Conservation (phyloP, 2,797 vertebrate species). For the Cynodonichthys magdalenae region DNA sequence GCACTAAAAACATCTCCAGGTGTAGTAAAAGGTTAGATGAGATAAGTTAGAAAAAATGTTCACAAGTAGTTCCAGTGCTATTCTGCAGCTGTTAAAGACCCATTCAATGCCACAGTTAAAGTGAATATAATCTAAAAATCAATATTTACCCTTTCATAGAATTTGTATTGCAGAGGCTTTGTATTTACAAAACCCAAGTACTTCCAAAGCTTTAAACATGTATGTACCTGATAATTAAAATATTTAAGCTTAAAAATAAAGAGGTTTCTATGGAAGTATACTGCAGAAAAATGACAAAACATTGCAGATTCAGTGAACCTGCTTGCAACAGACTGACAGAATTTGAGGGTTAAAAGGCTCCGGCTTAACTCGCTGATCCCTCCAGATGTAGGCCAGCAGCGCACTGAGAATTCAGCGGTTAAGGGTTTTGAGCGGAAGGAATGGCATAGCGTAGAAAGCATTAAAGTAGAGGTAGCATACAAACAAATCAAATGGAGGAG, state of each 20-base stretch:
- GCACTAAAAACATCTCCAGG: neutral
- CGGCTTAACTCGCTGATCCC: constrained; percentile 76
- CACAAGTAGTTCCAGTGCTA: neutral
- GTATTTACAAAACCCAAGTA: neutral
- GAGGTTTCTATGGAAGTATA: neutral
- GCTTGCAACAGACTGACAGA: constrained; percentile 70
- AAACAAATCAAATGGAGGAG: constrained; percentile 55
- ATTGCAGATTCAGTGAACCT: constrained; percentile 68
- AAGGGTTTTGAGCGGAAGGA: constrained; percentile 20
- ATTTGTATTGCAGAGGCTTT: no score
- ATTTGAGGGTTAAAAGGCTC: constrained; percentile 73
- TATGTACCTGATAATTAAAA: constrained; percentile 1
- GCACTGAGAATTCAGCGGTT: constrained; percentile 31
- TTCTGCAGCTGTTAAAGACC: neutral
- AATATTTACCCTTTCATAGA: no score
- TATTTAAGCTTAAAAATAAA: neutral
- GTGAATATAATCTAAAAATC: no score
- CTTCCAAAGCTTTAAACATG: neutral
- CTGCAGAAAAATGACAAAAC: constrained; percentile 25
- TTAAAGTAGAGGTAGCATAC: constrained; percentile 32
- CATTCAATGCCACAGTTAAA: neutral
- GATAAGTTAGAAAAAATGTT: neutral
- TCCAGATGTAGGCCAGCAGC: constrained; percentile 72
- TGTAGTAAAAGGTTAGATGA: neutral
- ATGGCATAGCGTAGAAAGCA: neutral